These are phyloP conservation scores for Drosophila nasuta DNA, from an alignment of 1,140 invertebrate species.

Conservation along the genomic window DNA sequence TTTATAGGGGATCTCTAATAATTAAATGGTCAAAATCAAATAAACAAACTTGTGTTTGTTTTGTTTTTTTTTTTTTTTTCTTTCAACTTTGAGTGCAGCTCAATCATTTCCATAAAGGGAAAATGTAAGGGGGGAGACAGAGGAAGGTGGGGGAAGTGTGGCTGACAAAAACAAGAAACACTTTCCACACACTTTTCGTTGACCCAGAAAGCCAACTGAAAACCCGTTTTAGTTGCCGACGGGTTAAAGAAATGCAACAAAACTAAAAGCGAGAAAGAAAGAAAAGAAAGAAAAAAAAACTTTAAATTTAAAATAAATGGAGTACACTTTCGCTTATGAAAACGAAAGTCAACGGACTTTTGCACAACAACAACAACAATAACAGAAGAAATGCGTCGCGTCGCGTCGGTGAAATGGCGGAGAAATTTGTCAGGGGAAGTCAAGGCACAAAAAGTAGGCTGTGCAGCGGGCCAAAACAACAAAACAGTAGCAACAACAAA, in stretches of 20 bases:
- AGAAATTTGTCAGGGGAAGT: constrained; percentile 70
- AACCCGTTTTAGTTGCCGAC: constrained; percentile 50
- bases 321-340: constrained; percentile 83
- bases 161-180: constrained; percentile 43
- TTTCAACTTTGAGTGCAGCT: constrained; percentile 29
- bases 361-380: constrained; percentile 23
- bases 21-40: constrained; percentile 78
- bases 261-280: constrained; percentile 45
- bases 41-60: constrained; percentile 57
- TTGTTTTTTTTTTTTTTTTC: too few relatives aligned
- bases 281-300: constrained; percentile 59
- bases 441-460: constrained; percentile 31
- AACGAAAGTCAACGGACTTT: constrained; percentile 82
- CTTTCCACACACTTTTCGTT: constrained; percentile 71
- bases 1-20: constrained; percentile 30
- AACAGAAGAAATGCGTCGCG: constrained; percentile 33
- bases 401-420: constrained; percentile 68
- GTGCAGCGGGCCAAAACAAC: constrained; percentile 36
- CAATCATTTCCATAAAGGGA: constrained; percentile 45
- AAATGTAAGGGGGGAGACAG: constrained; percentile 4
- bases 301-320: constrained; percentile 75
- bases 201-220: constrained; percentile 65
- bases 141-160: not conserved
- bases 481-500: constrained; percentile 24
- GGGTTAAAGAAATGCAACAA: constrained; percentile 62